Evolutionary conservation across 2,113 vertebrate species (phyloP).

Genomic region (Egretta garzetta): DNA sequence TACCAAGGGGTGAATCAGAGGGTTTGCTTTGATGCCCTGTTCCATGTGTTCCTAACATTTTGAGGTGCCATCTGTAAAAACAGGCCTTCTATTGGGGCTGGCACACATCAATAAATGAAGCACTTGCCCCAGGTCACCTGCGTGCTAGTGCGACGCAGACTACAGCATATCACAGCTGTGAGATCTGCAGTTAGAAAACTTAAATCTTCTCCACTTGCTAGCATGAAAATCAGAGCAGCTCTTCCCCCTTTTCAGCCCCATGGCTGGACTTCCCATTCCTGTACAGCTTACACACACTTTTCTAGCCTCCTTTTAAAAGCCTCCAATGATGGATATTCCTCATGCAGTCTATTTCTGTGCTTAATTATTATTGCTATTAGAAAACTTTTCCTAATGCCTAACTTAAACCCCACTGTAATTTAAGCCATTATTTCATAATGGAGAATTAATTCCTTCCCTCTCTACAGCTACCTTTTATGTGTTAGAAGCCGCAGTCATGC

Average conservation of each 20-base stretch:
- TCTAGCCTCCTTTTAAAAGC: not conserved
- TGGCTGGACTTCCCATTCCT: not conserved
- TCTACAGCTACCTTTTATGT: not conserved
- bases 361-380: constrained; percentile 45
- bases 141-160: not conserved
- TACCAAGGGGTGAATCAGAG: not conserved
- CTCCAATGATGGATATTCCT: not conserved
- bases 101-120: not conserved
- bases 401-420: constrained; percentile 20
- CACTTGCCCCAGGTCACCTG: not conserved
- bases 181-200: not conserved
- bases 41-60: not conserved
- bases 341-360: not conserved
- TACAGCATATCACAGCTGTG: not conserved
- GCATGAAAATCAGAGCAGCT: not conserved
- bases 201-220: not conserved
- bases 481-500: accelerated
- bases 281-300: not conserved
- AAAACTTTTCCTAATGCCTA: constrained; percentile 27
- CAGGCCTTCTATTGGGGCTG: not conserved
- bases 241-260: not conserved
- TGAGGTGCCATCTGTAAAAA: not conserved
- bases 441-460: constrained; percentile 38
- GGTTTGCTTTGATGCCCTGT: not conserved
- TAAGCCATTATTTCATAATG: constrained; percentile 6